Evolutionary conservation across 1,140 invertebrate species (phyloP).

Genomic region (Cheumatopsyche charites): DNA sequence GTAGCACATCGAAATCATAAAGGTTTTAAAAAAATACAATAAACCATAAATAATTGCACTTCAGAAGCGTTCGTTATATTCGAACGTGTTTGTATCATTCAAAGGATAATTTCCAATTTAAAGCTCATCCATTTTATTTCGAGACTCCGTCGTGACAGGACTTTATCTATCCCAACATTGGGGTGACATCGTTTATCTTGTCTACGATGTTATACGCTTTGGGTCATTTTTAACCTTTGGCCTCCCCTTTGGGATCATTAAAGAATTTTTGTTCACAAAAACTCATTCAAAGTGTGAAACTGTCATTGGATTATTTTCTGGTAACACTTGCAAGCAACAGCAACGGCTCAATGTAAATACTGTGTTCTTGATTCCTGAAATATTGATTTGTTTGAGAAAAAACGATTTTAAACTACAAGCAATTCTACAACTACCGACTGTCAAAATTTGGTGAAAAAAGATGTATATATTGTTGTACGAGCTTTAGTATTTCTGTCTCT

Average conservation of each 20-base stretch:
- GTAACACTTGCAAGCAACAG: too few species aligned
- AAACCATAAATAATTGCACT: neutral
- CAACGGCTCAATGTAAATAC: too few species aligned
- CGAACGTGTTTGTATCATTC: neutral
- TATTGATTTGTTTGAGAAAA: too few species aligned
- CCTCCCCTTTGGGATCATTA: neutral
- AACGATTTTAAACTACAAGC: too few species aligned
- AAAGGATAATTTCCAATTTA: constrained; percentile 26
- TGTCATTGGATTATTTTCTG: too few species aligned
- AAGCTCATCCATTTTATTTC: constrained; percentile 38
- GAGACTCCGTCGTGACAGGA: constrained; percentile 24
- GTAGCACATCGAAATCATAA: neutral
- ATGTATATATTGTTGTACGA: too few species aligned
- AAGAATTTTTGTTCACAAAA: too few species aligned
- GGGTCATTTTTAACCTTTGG: constrained; percentile 36
- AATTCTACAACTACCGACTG: too few species aligned
- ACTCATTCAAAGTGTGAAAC: too few species aligned
- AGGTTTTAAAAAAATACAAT: neutral
- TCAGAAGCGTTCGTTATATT: neutral
- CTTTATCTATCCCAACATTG: constrained; percentile 22
- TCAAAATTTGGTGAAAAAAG: too few species aligned
- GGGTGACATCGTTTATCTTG: constrained; percentile 31
- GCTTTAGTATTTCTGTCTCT: too few species aligned
- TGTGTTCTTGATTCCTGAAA: too few species aligned
- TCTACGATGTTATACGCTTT: neutral